Evolutionary conservation across 1,140 invertebrate genomes (phyloP), one percentile per base, ranked within the genome.

Genomic region (Sitobion miscanthi): DNA sequence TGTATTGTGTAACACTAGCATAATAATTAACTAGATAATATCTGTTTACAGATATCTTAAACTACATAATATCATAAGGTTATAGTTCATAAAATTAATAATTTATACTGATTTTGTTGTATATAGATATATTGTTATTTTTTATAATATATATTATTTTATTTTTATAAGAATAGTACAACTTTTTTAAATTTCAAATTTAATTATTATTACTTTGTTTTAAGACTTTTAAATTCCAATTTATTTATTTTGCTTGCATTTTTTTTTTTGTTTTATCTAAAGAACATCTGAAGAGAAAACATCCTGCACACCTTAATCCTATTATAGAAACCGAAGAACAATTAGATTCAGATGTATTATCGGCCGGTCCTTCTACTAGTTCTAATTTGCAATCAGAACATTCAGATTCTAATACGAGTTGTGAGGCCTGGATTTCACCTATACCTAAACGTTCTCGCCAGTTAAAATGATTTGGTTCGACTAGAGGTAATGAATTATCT

Each of bases 361-460:
- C 83, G 83, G 38, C 83, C 83, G 38, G 83, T 45, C 83, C 83
- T 85, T 85, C 83, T 3, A 85, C 38, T 85, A 85, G 83, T 85
- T 85, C 83, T 69, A 69, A 69, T 69, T 69, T 69, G 14, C 62
- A 69, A 69, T 69, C 62, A 69, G 62, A 69, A 69, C 35, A 69
- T 69, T 69, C 62, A n/a, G 62, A 30, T 69, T 69, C 62, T 85
- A 85, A 85, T 85, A 85, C 38, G 42, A 85, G 83, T 85, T 42
- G 35, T 35, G 35, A 85, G 83, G 21, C 38, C 83, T 85, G 83
- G 45, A 85, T 8, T 85, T 85, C 42, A 85, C 83, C 83, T 85
- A 85, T 85, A 85, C 83, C 38, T 42, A 85, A 85, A 45, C 83
- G 83, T 85, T 85, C 83, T 85, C 83, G 83, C 35, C 38, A 85